Evolutionary conservation across 2,888 invertebrate species (phyloP).

Genomic region (Halictus quadricinctus): DNA sequence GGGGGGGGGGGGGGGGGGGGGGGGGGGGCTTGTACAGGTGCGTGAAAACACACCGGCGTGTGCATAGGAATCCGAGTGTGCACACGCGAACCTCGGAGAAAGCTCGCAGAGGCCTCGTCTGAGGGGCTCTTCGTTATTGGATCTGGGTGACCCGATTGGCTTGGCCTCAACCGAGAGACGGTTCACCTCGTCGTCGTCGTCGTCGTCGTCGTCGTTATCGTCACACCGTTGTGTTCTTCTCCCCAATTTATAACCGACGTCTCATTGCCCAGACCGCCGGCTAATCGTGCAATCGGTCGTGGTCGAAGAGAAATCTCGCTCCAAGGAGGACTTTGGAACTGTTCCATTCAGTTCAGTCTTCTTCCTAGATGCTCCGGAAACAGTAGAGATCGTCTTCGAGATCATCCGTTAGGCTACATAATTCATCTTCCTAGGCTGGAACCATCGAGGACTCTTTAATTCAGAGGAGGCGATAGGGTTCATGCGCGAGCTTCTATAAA

Average conservation of each 20-base stretch:
- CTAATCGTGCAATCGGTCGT: slow-evolving; percentile 2
- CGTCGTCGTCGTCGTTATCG: slow-evolving; percentile 25
- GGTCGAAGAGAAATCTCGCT: slow-evolving; percentile 4
- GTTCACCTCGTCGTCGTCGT: slow-evolving; percentile 43
- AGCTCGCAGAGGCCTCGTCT: slow-evolving; percentile 69
- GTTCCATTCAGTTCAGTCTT: background rate
- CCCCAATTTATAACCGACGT: background rate
- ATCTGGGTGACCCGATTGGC: slow-evolving; percentile 82
- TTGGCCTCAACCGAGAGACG: slow-evolving; percentile 59
- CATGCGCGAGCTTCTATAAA: too few relatives aligned
- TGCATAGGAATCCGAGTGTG: slow-evolving; percentile 33
- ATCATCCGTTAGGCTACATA: background rate
- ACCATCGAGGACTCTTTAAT: too few relatives aligned
- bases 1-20: background rate
- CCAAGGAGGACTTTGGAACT: background rate
- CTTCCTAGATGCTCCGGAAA: background rate
- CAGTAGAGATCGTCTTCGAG: background rate
- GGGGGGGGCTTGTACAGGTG: background rate
- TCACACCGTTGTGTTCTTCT: slow-evolving; percentile 14
- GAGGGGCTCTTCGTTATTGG: slow-evolving; percentile 73
- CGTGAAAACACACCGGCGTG: slow-evolving; percentile 21
- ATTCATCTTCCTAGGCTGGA: background rate
- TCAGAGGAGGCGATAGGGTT: too few relatives aligned
- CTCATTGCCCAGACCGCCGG: background rate
- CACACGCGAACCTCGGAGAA: slow-evolving; percentile 69